Base-by-base conservation (phyloP, 2,888 invertebrate genomes). In the Corbicula japonica region DNA sequence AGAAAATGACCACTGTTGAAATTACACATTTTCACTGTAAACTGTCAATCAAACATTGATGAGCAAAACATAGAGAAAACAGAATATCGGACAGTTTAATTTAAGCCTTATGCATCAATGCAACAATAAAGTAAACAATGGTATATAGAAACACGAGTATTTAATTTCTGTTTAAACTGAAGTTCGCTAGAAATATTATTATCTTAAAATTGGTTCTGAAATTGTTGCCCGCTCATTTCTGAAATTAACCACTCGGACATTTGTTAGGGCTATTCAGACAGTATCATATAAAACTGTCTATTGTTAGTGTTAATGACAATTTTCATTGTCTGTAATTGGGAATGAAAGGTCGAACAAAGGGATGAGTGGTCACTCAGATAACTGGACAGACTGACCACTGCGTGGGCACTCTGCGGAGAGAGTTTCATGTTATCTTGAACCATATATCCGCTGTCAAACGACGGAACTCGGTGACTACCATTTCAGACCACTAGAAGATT, bases 291-390 rank as follows among this genome's bases (percentile, higher is more conserved):
- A 83, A 84, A 80, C 76, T 69, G 65, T 34, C 79, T 70, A 75
- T 85, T 86, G 87, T 85, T 52, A 73, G 44, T 73, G 79, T 68
- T 84, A 83, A 87, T 86, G 78, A 82, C 76, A 76, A 78, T 70
- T 85, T 85, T 82, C 82, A 84, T 87, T 80, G 83, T 60, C 80
- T 75, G 80, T 84, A 83, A 87, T 87, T 83, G 84, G 68, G 69
- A 70, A 44, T 87, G 83, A 83, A 85, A 84, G 80, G 63, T 30
- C 23, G 72, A 73, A 77, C 72, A 78, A 81, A 78, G 69, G 63
- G 70, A 70, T 66, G 80, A 71, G 65, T 63, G 73, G 77, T 68
- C 69, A 61, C 72, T 65, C 54, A 28, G 66, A 66, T 66, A 52
- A 50, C 41, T 38, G 38, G 34, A 52, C 52, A 41, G 26, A 26